Percentiles rank a stretch among this genome's conserved stretches.
Conservation (phyloP, 1,140 invertebrate species). For the Ganaspis sp. region DNA sequence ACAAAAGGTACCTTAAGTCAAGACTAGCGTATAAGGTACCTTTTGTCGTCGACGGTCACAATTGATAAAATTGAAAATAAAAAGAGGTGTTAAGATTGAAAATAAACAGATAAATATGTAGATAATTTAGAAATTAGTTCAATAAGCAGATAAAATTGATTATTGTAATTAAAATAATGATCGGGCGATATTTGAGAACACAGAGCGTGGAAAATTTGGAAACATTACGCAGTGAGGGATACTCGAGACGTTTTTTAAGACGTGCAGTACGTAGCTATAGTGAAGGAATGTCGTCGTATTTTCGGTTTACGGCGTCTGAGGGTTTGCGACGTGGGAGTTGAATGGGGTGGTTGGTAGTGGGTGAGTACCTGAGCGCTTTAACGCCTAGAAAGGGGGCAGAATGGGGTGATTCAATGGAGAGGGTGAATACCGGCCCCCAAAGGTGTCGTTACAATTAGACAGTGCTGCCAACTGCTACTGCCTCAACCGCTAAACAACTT, state of each 20-base stretch:
- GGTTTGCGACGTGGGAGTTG: slow-evolving; percentile 42
- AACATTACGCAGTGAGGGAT: slow-evolving; percentile 11
- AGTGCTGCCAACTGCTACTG: slow-evolving; percentile 68
- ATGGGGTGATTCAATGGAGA: slow-evolving; percentile 50
- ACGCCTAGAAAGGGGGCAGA: slow-evolving; percentile 49
- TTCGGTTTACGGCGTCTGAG: slow-evolving; percentile 66
- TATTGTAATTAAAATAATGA: neutral
- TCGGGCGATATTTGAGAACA: neutral
- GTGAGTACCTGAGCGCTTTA: slow-evolving; percentile 62
- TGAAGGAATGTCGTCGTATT: slow-evolving; percentile 66
- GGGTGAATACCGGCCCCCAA: slow-evolving; percentile 65
- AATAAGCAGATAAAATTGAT: too few species aligned
- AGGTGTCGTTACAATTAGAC: slow-evolving; percentile 75
- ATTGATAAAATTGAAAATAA: too few species aligned
- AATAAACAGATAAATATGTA: too few species aligned
- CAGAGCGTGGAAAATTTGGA: neutral
- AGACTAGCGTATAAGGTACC: too few species aligned
- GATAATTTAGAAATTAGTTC: too few species aligned
- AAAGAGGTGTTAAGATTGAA: too few species aligned
- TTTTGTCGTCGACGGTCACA: too few species aligned
- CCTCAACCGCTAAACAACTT: slow-evolving; percentile 74
- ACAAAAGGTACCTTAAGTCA: too few species aligned
- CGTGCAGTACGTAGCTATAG: slow-evolving; percentile 47
- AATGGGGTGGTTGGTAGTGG: slow-evolving; percentile 32
- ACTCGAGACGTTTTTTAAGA: slow-evolving; percentile 35